Percentiles rank a stretch among this genome's conserved stretches.
These are phyloP conservation scores for Lucilia cuprina DNA, from an alignment of 1,140 invertebrate species.

Conservation along the genomic window DNA sequence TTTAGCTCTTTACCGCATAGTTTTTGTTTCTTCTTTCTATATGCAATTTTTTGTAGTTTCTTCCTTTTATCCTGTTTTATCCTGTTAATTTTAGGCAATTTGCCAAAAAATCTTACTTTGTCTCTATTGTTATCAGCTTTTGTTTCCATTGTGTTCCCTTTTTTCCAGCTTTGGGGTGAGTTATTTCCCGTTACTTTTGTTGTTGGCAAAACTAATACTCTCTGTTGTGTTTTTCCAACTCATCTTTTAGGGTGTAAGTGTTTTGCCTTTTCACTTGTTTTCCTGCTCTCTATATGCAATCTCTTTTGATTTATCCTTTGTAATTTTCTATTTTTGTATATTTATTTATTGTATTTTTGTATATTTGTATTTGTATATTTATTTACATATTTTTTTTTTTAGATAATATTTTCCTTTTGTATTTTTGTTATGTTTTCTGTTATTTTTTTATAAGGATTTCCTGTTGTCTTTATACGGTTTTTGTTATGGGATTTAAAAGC, in stretches of 20 bases:
- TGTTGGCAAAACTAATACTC: neutral
- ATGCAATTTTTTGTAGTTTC: neutral
- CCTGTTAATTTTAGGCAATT: neutral
- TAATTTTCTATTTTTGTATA: neutral
- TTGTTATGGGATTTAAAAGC: neutral
- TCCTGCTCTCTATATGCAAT: neutral
- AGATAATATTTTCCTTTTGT: neutral
- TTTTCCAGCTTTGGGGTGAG: neutral
- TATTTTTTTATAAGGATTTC: neutral
- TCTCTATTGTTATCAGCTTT: neutral
- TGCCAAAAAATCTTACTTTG: neutral
- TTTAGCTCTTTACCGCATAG: neutral
- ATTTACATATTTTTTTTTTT: neutral
- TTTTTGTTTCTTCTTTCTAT: neutral
- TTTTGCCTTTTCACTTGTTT: neutral
- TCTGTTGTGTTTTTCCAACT: neutral
- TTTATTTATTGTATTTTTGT: neutral
- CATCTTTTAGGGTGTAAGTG: neutral
- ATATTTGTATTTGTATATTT: no score
- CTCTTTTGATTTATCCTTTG: neutral
- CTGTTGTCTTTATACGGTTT: neutral
- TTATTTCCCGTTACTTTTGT: neutral
- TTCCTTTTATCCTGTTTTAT: neutral
- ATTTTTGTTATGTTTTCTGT: neutral
- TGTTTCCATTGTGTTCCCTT: neutral